Conservation (phyloP, 2,888 invertebrate genomes). For the Micoletzkya japonica region DNA sequence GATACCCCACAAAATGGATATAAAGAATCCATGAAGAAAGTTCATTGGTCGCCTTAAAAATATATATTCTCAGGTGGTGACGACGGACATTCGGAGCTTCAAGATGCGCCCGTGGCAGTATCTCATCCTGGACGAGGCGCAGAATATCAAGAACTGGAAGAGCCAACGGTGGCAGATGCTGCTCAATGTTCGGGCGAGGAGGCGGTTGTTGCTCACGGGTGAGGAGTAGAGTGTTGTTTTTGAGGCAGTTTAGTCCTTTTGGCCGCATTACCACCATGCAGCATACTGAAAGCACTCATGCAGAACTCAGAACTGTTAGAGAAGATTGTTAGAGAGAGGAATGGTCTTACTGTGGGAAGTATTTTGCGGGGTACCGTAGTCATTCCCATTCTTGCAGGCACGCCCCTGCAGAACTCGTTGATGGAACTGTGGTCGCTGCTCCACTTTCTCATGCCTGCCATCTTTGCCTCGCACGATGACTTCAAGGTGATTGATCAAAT, state of each 20-base stretch:
- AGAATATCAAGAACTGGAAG: constrained; percentile 99
- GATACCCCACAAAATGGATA: too few species aligned
- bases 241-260: not conserved
- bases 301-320: too few species aligned
- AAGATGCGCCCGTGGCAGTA: constrained; percentile 88
- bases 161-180: constrained; percentile 97
- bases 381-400: constrained; percentile 64
- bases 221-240: not conserved
- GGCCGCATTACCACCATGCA: not conserved
- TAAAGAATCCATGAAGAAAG: too few species aligned
- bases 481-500: constrained; percentile 72
- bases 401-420: constrained; percentile 90
- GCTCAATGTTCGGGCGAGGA: constrained; percentile 88
- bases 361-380: too few species aligned
- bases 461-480: constrained; percentile 92
- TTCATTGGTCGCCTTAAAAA: too few species aligned
- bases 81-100: constrained; percentile 97
- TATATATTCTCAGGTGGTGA: too few species aligned
- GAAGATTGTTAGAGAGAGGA: too few species aligned
- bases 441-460: constrained; percentile 97
- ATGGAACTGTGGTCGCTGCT: constrained; percentile 97
- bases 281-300: not conserved
- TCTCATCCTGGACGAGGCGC: constrained; percentile 92
- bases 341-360: too few species aligned
- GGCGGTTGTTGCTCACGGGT: constrained; percentile 83